Evolutionary conservation across 2,888 invertebrate species (phyloP).

Genomic region (Tryphoninae sp.): DNA sequence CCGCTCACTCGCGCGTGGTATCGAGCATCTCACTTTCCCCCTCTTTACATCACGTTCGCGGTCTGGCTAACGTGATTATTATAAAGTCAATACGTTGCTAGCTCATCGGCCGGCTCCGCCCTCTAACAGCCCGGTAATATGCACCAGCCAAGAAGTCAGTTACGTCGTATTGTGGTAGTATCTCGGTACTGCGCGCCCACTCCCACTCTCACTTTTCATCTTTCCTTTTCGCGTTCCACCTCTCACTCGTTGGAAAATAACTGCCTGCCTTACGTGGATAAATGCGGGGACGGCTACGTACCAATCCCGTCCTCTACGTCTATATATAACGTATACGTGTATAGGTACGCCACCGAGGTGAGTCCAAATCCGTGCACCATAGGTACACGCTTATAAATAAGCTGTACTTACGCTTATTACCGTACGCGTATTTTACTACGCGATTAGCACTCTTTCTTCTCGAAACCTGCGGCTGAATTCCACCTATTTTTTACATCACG

Average conservation of each 20-base stretch:
- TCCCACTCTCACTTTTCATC: slow-evolving; percentile 53
- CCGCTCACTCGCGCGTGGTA: slow-evolving; percentile 75
- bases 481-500: neutral
- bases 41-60: slow-evolving; percentile 71
- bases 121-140: slow-evolving; percentile 81
- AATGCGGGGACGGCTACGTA: slow-evolving; percentile 40
- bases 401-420: too few relatives aligned
- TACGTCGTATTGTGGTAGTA: slow-evolving; percentile 75
- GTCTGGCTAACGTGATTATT: slow-evolving; percentile 80
- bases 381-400: too few relatives aligned
- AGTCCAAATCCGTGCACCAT: neutral
- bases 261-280: slow-evolving; percentile 52
- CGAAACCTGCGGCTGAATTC: slow-evolving; percentile 3
- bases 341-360: neutral
- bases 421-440: slow-evolving; percentile 30
- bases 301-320: neutral
- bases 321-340: neutral
- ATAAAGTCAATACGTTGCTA: slow-evolving; percentile 82
- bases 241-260: slow-evolving; percentile 57
- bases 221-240: slow-evolving; percentile 46
- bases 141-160: slow-evolving; percentile 80
- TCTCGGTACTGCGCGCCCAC: slow-evolving; percentile 61
- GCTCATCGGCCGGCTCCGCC: slow-evolving; percentile 81
- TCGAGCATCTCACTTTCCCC: slow-evolving; percentile 67
- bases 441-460: slow-evolving; percentile 48